A percentile compares a stretch with the other conserved stretches of the same genome.
These are phyloP conservation scores for Pseudomugil gertrudae DNA, from an alignment of 2,797 vertebrate genomes.

Conservation along the genomic window DNA sequence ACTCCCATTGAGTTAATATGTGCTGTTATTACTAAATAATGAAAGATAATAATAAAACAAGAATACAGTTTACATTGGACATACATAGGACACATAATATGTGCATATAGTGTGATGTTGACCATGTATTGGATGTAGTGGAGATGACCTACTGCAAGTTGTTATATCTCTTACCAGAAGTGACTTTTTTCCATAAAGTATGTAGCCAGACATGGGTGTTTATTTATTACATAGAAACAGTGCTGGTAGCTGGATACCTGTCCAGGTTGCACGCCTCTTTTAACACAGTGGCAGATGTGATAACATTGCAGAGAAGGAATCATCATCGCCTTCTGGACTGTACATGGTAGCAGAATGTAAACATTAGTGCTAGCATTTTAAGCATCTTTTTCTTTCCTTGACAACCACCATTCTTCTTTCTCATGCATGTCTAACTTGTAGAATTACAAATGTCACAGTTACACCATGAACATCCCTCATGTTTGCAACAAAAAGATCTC, in stretches of 20 bases:
- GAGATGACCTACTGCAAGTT: not conserved
- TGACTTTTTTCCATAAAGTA: not conserved
- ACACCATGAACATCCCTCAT: constrained; percentile 83
- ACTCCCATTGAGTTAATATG: not conserved
- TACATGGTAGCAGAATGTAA: not conserved
- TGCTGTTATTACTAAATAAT: not conserved
- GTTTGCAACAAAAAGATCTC: constrained; percentile 18
- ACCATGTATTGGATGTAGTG: not conserved
- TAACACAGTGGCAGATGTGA: not conserved
- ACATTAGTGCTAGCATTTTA: not conserved
- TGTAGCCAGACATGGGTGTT: not conserved
- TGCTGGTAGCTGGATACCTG: not conserved
- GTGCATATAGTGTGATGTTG: too few species aligned
- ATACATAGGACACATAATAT: not conserved
- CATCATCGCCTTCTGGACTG: not conserved
- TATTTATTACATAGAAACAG: not conserved
- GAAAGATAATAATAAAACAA: not conserved
- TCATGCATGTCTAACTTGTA: constrained; percentile 86
- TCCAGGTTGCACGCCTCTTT: not conserved
- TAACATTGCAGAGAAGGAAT: not conserved
- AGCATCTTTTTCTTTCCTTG: constrained; percentile 2
- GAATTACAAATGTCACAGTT: constrained; percentile 80
- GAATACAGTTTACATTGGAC: not conserved
- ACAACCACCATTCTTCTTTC: constrained; percentile 68
- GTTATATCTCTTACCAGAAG: not conserved